Conservation (phyloP, 2,888 invertebrate species). For the Nemapogon koenigi region DNA sequence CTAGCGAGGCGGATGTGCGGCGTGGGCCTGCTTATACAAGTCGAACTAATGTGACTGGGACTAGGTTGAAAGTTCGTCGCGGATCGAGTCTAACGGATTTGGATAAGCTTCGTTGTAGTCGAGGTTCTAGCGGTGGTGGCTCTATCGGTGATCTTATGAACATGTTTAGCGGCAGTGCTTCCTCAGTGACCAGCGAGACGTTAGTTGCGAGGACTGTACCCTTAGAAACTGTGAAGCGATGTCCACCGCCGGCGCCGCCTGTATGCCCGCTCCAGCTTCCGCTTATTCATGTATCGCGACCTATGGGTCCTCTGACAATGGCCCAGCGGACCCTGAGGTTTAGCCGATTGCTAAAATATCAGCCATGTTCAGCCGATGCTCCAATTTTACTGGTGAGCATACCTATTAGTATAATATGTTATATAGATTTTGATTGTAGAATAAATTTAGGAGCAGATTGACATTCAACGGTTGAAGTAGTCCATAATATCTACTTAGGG, state of each 20-base stretch:
- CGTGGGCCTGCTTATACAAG: constrained; percentile 62
- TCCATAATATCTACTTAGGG: too few species aligned
- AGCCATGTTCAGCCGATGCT: constrained; percentile 62
- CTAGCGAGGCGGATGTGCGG: constrained; percentile 51
- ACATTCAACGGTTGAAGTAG: too few species aligned
- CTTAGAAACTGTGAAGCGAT: constrained; percentile 70
- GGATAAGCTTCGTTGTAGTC: constrained; percentile 66
- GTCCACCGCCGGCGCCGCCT: constrained; percentile 40
- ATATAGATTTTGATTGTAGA: too few species aligned
- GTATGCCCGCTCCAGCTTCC: constrained; percentile 42
- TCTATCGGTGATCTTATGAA: constrained; percentile 85
- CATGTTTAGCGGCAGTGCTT: constrained; percentile 74
- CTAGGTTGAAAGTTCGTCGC: constrained; percentile 67
- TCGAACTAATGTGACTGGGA: constrained; percentile 46
- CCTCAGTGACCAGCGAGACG: constrained; percentile 75
- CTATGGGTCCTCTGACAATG: constrained; percentile 67
- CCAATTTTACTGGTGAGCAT: constrained; percentile 49
- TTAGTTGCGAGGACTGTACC: constrained; percentile 76
- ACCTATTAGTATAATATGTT: too few species aligned
- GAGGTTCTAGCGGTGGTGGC: constrained; percentile 56
- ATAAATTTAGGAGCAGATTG: too few species aligned
- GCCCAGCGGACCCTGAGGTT: constrained; percentile 74
- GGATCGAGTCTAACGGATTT: constrained; percentile 78
- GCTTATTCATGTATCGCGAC: constrained; percentile 44
- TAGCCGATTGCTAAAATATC: constrained; percentile 71